phyloP scores from a whole-genome alignment of 35 echinoderm and acorn worm genomes.

The Diadema setosum region DNA sequence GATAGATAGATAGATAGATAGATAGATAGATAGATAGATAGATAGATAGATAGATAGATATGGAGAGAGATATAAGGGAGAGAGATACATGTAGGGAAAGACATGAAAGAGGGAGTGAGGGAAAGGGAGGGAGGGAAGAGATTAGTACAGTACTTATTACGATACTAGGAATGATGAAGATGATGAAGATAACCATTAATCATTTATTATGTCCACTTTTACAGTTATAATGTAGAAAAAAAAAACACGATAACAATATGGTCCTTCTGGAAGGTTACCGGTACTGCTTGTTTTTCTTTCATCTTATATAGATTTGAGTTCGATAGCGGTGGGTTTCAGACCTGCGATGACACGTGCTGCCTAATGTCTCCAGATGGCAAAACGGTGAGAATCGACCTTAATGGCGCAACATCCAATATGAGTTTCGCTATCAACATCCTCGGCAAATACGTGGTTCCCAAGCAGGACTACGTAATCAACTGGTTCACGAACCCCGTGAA shows the following conservation, averaged over 20 bases:
- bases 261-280: too few species aligned
- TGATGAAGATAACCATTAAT: neutral
- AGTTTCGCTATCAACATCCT: constrained; percentile 69
- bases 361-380: constrained; percentile 25
- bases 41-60: too few species aligned
- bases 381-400: constrained; percentile 37
- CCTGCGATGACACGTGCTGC: constrained; percentile 45
- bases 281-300: neutral
- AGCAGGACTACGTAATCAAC: constrained; percentile 69
- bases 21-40: too few species aligned
- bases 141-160: too few species aligned
- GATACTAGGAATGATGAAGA: too few species aligned
- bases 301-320: constrained; percentile 25
- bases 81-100: too few species aligned
- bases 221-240: neutral
- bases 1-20: too few species aligned
- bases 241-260: neutral
- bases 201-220: too few species aligned
- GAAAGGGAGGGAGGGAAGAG: too few species aligned
- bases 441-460: constrained; percentile 49
- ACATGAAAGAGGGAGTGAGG: too few species aligned
- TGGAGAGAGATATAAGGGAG: too few species aligned
- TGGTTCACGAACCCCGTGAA: constrained; percentile 24
- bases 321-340: constrained; percentile 33
- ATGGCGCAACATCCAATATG: constrained; percentile 28